Conservation (phyloP, 2,888 invertebrate species). For the Ochropleura plecta region DNA sequence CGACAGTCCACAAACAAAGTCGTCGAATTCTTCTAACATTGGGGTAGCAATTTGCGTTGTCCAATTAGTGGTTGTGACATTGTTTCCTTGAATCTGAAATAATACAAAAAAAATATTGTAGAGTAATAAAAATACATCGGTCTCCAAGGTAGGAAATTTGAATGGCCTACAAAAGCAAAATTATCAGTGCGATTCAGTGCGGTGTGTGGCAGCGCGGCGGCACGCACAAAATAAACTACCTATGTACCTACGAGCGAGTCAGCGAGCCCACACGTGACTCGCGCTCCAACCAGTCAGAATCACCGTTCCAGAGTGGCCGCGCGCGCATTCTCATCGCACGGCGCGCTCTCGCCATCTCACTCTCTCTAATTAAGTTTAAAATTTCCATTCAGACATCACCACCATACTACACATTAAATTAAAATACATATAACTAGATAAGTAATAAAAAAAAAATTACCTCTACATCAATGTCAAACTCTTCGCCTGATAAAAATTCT, state of each 20-base stretch:
- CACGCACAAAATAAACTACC: constrained; percentile 13
- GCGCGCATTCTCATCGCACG: constrained; percentile 12
- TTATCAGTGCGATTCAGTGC: constrained; percentile 3
- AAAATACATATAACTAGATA: neutral
- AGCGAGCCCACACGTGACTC: neutral
- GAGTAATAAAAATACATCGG: constrained; percentile 16
- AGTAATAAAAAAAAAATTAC: constrained; percentile 23
- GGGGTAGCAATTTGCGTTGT: constrained; percentile 39
- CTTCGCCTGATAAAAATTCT: constrained; percentile 41
- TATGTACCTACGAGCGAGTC: constrained; percentile 7
- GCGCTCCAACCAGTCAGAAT: constrained; percentile 17
- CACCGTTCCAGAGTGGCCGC: constrained; percentile 9
- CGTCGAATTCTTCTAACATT: constrained; percentile 42
- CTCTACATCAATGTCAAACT: constrained; percentile 44
- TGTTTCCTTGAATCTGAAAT: constrained; percentile 27
- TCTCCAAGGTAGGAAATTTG: constrained; percentile 17
- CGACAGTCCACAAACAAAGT: constrained; percentile 45
- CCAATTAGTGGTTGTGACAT: constrained; percentile 29
- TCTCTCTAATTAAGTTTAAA: constrained; percentile 18
- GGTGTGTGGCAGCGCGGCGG: constrained; percentile 17
- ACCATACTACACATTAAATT: constrained; percentile 15
- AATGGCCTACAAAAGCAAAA: constrained; percentile 24
- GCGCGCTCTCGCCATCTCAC: constrained; percentile 10
- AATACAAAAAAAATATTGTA: constrained; percentile 23
- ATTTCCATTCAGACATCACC: constrained; percentile 11